These are phyloP conservation scores for Selenia dentaria DNA, from an alignment of 2,888 invertebrate species.

Conservation along the genomic window DNA sequence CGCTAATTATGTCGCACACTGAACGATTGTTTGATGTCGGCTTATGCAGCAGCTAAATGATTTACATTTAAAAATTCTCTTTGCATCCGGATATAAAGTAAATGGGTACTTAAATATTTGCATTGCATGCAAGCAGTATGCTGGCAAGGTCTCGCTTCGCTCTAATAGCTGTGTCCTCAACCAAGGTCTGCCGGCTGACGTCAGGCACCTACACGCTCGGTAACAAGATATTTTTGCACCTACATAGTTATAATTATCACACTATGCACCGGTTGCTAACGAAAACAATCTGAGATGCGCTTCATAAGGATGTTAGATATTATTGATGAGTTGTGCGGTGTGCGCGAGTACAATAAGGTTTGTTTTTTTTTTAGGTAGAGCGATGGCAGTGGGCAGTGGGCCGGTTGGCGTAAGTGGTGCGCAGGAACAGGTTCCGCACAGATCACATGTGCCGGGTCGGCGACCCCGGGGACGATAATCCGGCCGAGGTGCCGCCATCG, in stretches of 20 bases:
- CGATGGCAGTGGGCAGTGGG: constrained; percentile 48
- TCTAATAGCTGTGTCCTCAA: constrained; percentile 76
- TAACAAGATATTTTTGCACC: constrained; percentile 62
- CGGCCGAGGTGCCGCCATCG: constrained; percentile 50
- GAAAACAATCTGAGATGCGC: constrained; percentile 22
- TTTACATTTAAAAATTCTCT: constrained; percentile 9
- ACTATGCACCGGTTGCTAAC: constrained; percentile 44
- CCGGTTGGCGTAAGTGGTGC: constrained; percentile 62
- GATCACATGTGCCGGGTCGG: constrained; percentile 75
- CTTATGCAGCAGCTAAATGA: constrained; percentile 2
- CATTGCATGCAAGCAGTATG: constrained; percentile 68
- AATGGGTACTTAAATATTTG: constrained; percentile 41
- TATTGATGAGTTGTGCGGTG: constrained; percentile 17
- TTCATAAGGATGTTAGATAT: constrained; percentile 23
- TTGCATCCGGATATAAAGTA: constrained; percentile 28
- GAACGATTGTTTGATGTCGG: neutral
- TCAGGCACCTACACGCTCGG: constrained; percentile 64
- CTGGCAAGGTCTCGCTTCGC: constrained; percentile 70
- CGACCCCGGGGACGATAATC: constrained; percentile 70
- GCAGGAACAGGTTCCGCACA: constrained; percentile 74
- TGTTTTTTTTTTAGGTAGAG: constrained; percentile 46
- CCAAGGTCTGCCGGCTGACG: constrained; percentile 76
- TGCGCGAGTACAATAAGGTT: constrained; percentile 30
- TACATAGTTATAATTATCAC: constrained; percentile 27
- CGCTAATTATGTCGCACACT: constrained; percentile 21